phyloP scores from a whole-genome alignment of 2,113 vertebrate genomes.

The Sorex fumeus region DNA sequence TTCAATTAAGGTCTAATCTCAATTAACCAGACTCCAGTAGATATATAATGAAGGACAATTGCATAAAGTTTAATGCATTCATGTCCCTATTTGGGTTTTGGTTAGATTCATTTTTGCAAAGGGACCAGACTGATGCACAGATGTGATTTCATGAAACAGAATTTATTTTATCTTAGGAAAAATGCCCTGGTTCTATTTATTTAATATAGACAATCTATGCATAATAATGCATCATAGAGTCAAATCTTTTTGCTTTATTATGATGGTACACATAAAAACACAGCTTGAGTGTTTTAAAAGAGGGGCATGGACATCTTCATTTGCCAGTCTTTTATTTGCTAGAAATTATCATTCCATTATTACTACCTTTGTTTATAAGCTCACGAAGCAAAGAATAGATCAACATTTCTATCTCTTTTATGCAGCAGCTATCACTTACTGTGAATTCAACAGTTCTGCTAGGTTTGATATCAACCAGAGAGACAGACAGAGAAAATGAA shows the following conservation, averaged over 20 bases:
- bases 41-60: constrained; percentile 51
- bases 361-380: constrained; percentile 23
- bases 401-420: constrained; percentile 1
- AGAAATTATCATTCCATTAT: constrained; percentile 7
- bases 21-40: constrained; percentile 59
- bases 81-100: constrained; percentile 30
- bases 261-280: neutral
- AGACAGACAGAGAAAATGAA: neutral
- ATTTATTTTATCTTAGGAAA: constrained; percentile 5
- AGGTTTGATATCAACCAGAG: constrained; percentile 39
- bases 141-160: neutral
- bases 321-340: neutral
- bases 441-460: neutral
- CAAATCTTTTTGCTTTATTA: neutral
- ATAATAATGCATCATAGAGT: neutral
- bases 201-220: neutral
- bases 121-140: neutral
- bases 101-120: constrained; percentile 38
- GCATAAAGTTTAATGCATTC: constrained; percentile 57
- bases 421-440: neutral
- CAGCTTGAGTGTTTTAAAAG: neutral
- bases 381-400: neutral
- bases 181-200: neutral
- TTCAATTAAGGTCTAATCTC: constrained; percentile 72
- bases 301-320: neutral